Conservation (phyloP, 2,888 invertebrate genomes). For the Parapristionchus giblindavisi region DNA sequence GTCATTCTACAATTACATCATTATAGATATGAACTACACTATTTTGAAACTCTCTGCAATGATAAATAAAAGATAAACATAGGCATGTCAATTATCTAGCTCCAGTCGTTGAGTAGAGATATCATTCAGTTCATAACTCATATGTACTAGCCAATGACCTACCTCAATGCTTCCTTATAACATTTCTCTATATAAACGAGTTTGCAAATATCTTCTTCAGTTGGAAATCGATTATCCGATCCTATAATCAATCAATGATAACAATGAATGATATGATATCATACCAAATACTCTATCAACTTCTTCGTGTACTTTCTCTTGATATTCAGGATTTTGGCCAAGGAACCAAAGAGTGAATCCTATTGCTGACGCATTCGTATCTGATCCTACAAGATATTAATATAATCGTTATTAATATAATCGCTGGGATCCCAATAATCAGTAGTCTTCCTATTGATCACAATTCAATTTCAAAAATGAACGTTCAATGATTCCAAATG, state of each 20-base stretch:
- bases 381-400: conserved; percentile 33
- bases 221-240: conserved; percentile 18
- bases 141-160: background rate
- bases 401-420: too few species aligned
- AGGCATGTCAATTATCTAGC: background rate
- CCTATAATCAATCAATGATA: background rate
- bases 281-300: conserved; percentile 29
- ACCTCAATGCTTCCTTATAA: conserved; percentile 35
- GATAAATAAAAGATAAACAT: background rate
- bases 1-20: too few species aligned
- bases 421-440: too few species aligned
- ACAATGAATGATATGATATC: background rate
- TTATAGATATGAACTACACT: background rate
- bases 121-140: too few species aligned
- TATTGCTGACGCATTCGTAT: conserved; percentile 34
- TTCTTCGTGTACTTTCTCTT: conserved; percentile 31
- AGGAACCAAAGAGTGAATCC: conserved; percentile 38
- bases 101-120: too few species aligned
- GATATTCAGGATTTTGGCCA: conserved; percentile 25
- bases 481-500: too few species aligned
- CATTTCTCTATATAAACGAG: conserved; percentile 30
- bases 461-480: too few species aligned
- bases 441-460: too few species aligned
- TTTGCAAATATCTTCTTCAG: conserved; percentile 34
- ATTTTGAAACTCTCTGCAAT: background rate